These are phyloP conservation scores for Timema cristinae DNA, from an alignment of 2,888 invertebrate species.

Conservation along the genomic window DNA sequence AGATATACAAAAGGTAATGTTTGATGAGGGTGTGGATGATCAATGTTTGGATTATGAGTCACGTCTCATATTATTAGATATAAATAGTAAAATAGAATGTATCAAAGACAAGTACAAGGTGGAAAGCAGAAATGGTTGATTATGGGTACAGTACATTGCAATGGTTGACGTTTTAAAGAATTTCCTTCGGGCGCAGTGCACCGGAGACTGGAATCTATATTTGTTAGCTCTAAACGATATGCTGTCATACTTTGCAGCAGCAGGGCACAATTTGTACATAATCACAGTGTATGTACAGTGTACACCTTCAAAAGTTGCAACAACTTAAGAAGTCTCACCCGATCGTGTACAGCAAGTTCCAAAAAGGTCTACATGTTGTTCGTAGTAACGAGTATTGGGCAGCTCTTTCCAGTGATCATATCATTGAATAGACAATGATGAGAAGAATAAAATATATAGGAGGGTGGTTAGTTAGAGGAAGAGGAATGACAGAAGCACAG, in stretches of 20 bases:
- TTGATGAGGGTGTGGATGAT: not conserved
- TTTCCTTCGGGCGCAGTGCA: not conserved
- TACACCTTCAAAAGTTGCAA: no score
- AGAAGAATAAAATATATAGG: not conserved
- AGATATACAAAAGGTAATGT: not conserved
- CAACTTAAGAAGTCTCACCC: no score
- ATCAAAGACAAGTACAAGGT: not conserved
- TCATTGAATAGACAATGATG: not conserved
- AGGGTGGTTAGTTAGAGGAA: conserved; percentile 1
- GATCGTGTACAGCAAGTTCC: no score
- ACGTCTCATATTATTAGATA: not conserved
- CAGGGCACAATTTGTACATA: conserved; percentile 13
- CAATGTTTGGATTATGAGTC: no score
- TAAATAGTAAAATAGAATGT: not conserved
- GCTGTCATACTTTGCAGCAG: conserved; percentile 2
- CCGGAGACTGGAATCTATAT: not conserved
- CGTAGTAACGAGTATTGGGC: conserved; percentile 4
- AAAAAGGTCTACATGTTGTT: no score
- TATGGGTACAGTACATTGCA: not conserved
- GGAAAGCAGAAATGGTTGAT: not conserved
- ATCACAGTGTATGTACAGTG: no score
- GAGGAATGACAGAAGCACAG: not conserved
- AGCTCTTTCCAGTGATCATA: not conserved
- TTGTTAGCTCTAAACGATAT: conserved; percentile 4
- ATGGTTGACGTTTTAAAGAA: not conserved